Evolutionary conservation across 1,140 invertebrate genomes (phyloP).

Genomic region (Eufriesea mexicana): DNA sequence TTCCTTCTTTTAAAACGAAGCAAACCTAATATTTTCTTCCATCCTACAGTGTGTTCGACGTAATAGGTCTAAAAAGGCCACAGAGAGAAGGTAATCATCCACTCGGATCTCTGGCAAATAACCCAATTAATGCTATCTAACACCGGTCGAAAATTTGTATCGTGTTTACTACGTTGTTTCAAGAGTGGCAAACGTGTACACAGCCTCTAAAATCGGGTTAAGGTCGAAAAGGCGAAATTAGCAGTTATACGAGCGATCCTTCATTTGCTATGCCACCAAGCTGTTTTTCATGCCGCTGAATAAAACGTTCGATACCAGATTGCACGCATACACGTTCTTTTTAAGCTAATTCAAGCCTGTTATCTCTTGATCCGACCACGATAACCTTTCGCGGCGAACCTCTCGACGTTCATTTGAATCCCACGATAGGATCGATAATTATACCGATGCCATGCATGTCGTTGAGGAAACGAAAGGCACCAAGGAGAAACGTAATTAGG

Average conservation of each 20-base stretch:
- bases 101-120: background rate
- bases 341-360: slow-evolving; percentile 33
- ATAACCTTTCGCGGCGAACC: slow-evolving; percentile 31
- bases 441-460: slow-evolving; percentile 14
- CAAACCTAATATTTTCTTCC: too few species aligned
- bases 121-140: slow-evolving; percentile 44
- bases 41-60: too few species aligned
- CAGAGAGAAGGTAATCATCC: background rate
- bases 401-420: slow-evolving; percentile 40
- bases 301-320: slow-evolving; percentile 39
- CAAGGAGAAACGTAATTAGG: background rate
- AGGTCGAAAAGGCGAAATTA: slow-evolving; percentile 58
- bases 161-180: slow-evolving; percentile 26
- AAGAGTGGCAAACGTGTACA: background rate
- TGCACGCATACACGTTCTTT: slow-evolving; percentile 22
- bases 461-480: background rate
- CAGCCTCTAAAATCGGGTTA: slow-evolving; percentile 48
- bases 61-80: too few species aligned
- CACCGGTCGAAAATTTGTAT: slow-evolving; percentile 32
- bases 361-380: slow-evolving; percentile 21
- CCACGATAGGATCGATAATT: slow-evolving; percentile 50
- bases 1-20: too few species aligned
- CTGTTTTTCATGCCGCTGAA: background rate
- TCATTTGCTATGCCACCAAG: slow-evolving; percentile 6
- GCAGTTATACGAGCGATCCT: background rate